Conservation (phyloP, 2,888 invertebrate species). For the Malthinus seriepunctatus region DNA sequence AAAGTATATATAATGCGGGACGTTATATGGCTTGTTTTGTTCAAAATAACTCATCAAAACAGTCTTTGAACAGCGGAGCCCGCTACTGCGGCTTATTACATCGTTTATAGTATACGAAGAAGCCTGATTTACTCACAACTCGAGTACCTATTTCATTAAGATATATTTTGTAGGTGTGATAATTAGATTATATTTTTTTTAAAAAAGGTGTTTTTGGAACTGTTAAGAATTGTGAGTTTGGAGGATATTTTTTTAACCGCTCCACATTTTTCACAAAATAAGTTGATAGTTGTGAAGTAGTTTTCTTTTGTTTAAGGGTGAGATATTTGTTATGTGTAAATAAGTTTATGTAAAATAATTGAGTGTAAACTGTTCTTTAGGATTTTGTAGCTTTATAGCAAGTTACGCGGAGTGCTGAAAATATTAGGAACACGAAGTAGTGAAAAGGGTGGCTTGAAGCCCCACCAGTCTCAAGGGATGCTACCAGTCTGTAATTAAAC, state of each 20-base stretch:
- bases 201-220: no score
- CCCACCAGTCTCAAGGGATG: conserved; percentile 51
- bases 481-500: conserved; percentile 55
- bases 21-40: conserved; percentile 44
- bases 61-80: conserved; percentile 36
- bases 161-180: no score
- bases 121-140: conserved; percentile 30
- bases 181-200: no score
- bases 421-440: conserved; percentile 24
- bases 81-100: conserved; percentile 36
- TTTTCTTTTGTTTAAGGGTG: no score
- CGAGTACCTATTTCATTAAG: no score
- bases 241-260: no score
- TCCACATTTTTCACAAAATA: no score
- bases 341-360: conserved; percentile 13
- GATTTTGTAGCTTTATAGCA: conserved; percentile 39
- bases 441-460: conserved; percentile 44
- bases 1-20: conserved; percentile 33
- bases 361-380: conserved; percentile 32
- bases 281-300: no score
- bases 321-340: background rate
- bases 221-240: no score
- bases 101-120: conserved; percentile 37
- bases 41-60: conserved; percentile 46
- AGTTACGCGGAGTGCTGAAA: conserved; percentile 34